These are phyloP conservation scores for Drosophila triauraria DNA, from an alignment of 1,140 invertebrate species.

Conservation along the genomic window DNA sequence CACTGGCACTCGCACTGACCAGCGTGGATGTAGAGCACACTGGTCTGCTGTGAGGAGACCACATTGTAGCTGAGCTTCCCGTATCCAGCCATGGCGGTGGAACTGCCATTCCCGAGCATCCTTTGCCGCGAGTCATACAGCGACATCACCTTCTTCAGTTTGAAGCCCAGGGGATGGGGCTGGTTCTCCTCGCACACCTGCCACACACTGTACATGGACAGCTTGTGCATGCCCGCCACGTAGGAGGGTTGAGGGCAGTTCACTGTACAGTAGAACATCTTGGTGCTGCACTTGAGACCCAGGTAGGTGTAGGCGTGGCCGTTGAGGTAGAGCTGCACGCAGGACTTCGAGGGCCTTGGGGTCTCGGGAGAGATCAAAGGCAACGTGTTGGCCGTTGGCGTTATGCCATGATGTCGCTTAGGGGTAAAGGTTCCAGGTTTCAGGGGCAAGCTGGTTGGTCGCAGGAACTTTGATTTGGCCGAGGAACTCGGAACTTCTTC, in stretches of 20 bases:
- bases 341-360: conserved; percentile 94
- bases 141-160: conserved; percentile 88
- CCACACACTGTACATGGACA: conserved; percentile 99
- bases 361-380: conserved; percentile 95
- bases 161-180: conserved; percentile 90
- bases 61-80: conserved; percentile 54
- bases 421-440: conserved; percentile 93
- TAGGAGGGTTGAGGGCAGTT: conserved; percentile 98
- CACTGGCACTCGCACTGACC: conserved; percentile 41
- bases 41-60: conserved; percentile 68
- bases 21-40: conserved; percentile 57
- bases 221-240: conserved; percentile 94
- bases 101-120: conserved; percentile 83
- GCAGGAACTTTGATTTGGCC: conserved; percentile 87
- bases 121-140: conserved; percentile 92
- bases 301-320: conserved; percentile 97
- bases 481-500: conserved; percentile 11
- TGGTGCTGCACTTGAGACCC: conserved; percentile 95
- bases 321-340: conserved; percentile 93
- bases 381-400: conserved; percentile 91
- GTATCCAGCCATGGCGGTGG: conserved; percentile 58
- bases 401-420: conserved; percentile 91
- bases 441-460: conserved; percentile 92
- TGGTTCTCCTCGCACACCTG: conserved; percentile 91
- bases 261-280: conserved; percentile 96